Conservation (phyloP, 2,113 vertebrate species). For the Myocastor coypus region DNA sequence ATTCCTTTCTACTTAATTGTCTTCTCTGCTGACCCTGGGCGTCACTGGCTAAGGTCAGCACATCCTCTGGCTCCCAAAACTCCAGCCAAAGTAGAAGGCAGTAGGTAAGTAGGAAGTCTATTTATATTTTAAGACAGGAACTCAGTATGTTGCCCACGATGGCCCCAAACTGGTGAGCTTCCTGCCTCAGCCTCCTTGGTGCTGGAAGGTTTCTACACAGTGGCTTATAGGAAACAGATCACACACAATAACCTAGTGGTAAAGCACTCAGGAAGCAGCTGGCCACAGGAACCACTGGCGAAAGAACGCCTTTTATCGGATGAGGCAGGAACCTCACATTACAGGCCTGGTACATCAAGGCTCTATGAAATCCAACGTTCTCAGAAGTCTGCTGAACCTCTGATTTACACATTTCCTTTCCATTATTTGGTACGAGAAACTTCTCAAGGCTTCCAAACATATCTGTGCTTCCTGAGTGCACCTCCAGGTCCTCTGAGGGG, state of each 20-base stretch:
- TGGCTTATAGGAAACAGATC: background rate
- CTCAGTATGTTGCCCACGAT: background rate
- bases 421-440: slow-evolving; percentile 91
- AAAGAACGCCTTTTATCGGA: background rate
- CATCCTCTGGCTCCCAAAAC: background rate
- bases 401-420: slow-evolving; percentile 92
- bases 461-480: slow-evolving; percentile 91
- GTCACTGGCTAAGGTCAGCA: background rate
- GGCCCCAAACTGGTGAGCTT: background rate
- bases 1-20: background rate
- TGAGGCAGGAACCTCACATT: background rate
- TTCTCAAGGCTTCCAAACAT: slow-evolving; percentile 92
- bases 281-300: background rate
- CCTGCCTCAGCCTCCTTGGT: background rate
- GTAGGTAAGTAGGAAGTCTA: background rate
- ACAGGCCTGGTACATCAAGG: slow-evolving; percentile 89
- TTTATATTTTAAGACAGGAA: background rate
- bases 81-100: background rate
- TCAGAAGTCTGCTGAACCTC: slow-evolving; percentile 90
- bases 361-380: slow-evolving; percentile 91
- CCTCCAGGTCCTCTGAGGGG: slow-evolving; percentile 91
- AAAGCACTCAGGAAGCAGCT: background rate
- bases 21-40: no score
- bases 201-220: background rate
- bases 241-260: background rate